Conservation (phyloP, 1,140 invertebrate genomes). For the Eufriesea mexicana region DNA sequence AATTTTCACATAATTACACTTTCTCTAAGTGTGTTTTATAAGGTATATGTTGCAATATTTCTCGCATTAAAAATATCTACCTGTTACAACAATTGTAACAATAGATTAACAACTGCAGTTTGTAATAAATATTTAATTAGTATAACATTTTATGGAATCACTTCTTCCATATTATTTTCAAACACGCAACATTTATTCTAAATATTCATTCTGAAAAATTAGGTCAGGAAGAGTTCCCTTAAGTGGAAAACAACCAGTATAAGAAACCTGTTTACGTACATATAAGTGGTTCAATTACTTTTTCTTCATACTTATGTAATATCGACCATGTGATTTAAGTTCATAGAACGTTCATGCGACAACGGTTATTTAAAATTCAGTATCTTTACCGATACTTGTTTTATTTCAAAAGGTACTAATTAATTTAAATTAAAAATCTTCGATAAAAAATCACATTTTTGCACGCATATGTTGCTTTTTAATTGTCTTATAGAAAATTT, state of each 20-base stretch:
- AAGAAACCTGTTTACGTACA: background rate
- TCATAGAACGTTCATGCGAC: background rate
- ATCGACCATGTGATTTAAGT: no score
- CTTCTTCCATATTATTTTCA: background rate
- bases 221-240: background rate
- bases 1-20: background rate
- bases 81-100: background rate
- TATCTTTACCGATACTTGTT: background rate
- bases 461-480: no score
- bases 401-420: background rate
- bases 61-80: background rate
- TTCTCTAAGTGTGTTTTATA: background rate
- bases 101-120: background rate
- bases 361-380: background rate
- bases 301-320: constrained; percentile 14
- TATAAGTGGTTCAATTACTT: background rate
- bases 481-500: no score
- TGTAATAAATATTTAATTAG: background rate
- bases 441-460: background rate
- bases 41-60: background rate
- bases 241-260: background rate
- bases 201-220: background rate
- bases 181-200: no score
- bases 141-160: background rate
- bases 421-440: background rate